Evolutionary conservation across 2,113 vertebrate genomes (phyloP), one percentile per base, ranked within the genome.

Genomic region (Brachyhypopomus gauderio): DNA sequence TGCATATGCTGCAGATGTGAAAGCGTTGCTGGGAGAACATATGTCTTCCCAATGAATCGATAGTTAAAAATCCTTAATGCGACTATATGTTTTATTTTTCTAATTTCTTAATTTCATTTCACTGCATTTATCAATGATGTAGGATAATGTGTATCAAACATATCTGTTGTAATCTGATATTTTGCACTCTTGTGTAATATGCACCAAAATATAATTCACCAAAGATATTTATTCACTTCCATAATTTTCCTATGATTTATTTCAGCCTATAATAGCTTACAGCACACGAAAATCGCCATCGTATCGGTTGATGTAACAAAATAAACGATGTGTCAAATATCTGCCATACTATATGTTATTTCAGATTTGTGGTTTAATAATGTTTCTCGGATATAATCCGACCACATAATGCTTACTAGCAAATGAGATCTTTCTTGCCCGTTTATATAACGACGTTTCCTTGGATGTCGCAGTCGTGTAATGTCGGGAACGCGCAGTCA

Each of bases 131-230:
- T 84, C 30, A 9, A 62, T 11, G 22, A 41, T 75, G 71, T 81
- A 67, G 27, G 34, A 11, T 64, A 25, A 74, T 16, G 7, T 80
- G 60, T 80, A 78, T 70, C 36, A 16, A 5, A 58, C 73, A 59
- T 79, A 76, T 77, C 73, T 41, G 1, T 30, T 70, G 45, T 82
- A 85, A n/a, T 59, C 41, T 23, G 23, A 23, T 83, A 52, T 88
- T 87, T 91, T 93, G 90, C 91, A 93, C 90, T 90, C 76, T 79
- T 75, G 83, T 82, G 73, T 75, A 34, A 85, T 62, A 73, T 69
- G 85, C 76, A 84, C 78, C 69, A 77, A 52, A 89, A 85, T 62
- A 52, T 58, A 59, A 89, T 87, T 83, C 82, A 90, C 87, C 89
- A 90, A 89, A 90, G 87, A 89, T 89, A 88, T 89, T 88, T 88